Conservation (phyloP, 2,888 invertebrate species). For the Melieria picta region DNA sequence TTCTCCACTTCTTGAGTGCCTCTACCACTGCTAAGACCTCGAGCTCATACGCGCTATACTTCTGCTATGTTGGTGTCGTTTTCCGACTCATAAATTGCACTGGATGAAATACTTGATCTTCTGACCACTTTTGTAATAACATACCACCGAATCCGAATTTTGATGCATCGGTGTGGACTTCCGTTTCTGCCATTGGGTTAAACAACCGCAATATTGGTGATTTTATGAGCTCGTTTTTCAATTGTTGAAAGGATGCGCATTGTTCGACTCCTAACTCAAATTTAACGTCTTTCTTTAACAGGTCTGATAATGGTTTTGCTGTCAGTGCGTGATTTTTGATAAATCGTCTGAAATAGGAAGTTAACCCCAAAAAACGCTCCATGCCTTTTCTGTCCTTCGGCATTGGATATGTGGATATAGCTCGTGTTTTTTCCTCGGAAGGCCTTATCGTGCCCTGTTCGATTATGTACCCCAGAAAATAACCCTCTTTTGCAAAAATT, state of each 20-base stretch:
- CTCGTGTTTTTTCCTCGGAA: background rate
- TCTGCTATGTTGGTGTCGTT: too few relatives aligned
- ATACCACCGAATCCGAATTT: constrained; percentile 11
- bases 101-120: too few relatives aligned
- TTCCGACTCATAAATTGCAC: too few relatives aligned
- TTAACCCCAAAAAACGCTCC: background rate
- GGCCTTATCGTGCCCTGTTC: constrained; percentile 8
- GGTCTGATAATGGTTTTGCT: too few relatives aligned
- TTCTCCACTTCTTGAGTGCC: too few relatives aligned
- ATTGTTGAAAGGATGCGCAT: background rate
- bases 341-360: constrained; percentile 13
- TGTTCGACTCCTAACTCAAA: constrained; percentile 4
- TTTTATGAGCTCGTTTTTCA: background rate
- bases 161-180: constrained; percentile 7
- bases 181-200: background rate
- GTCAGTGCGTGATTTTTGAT: background rate
- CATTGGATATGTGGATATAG: background rate
- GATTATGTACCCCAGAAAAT: background rate
- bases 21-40: too few relatives aligned
- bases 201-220: constrained; percentile 3
- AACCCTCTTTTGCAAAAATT: too few relatives aligned
- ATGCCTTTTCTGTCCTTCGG: constrained; percentile 7
- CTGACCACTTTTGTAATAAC: constrained; percentile 1
- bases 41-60: too few relatives aligned
- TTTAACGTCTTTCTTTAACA: background rate